Conservation (phyloP, 1,140 invertebrate species). For the Leptopilina clavipes region DNA sequence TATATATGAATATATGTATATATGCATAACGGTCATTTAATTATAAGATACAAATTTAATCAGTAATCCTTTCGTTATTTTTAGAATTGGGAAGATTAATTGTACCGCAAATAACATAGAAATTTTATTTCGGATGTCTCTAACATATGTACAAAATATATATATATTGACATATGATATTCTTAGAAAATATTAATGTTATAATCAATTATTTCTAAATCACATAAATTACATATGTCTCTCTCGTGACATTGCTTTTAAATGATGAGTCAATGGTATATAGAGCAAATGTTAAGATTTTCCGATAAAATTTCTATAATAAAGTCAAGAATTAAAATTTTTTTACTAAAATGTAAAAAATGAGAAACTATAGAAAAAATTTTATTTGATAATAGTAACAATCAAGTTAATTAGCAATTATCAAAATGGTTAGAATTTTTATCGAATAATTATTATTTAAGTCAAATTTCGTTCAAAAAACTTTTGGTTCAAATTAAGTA, state of each 20-base stretch:
- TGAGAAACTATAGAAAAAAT: too few species aligned
- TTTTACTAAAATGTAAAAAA: neutral
- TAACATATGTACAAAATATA: too few species aligned
- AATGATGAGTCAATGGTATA: neutral
- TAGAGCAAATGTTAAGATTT: neutral
- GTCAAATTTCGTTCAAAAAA: too few species aligned
- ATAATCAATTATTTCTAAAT: conserved; percentile 2
- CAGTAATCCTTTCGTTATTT: neutral
- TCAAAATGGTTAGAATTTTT: too few species aligned
- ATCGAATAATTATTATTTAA: too few species aligned
- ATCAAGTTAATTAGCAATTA: too few species aligned
- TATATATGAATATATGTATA: neutral
- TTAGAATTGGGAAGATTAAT: conserved; percentile 9
- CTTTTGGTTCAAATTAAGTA: too few species aligned
- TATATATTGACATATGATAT: neutral
- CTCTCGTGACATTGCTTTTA: neutral
- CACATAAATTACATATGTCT: neutral
- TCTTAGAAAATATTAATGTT: neutral
- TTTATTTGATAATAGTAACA: too few species aligned
- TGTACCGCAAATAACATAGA: conserved; percentile 4
- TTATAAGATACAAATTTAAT: conserved; percentile 5
- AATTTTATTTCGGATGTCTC: neutral
- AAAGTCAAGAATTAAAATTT: too few species aligned
- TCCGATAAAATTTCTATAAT: neutral
- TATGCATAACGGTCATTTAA: conserved; percentile 13